A percentile compares a stretch with the other conserved stretches of the same genome.
Evolutionary conservation across 1,140 invertebrate genomes (phyloP).

Genomic region (Hycleus cichorii): DNA sequence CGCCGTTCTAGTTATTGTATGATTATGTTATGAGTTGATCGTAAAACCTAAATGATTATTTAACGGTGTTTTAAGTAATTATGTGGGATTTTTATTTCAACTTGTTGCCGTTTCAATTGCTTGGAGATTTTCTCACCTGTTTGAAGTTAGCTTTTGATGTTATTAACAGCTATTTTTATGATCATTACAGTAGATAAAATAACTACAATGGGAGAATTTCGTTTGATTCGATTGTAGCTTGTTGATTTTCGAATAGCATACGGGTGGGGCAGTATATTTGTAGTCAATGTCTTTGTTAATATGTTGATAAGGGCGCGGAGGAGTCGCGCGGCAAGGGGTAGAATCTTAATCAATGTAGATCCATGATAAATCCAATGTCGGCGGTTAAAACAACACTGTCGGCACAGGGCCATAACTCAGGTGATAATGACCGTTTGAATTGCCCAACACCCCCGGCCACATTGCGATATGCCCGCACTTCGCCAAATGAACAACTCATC

Average conservation of each 20-base stretch:
- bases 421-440: constrained; percentile 35
- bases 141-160: too few relatives aligned
- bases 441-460: constrained; percentile 29
- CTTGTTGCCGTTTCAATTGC: constrained; percentile 18
- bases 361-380: constrained; percentile 29
- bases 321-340: too few relatives aligned
- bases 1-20: constrained; percentile 24
- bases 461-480: constrained; percentile 35
- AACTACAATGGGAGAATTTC: too few relatives aligned
- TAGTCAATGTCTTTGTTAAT: too few relatives aligned
- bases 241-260: too few relatives aligned
- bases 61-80: constrained; percentile 34
- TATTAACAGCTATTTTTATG: too few relatives aligned
- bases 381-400: constrained; percentile 33
- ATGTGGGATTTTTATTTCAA: constrained; percentile 30
- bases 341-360: constrained; percentile 28
- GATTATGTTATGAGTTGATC: constrained; percentile 36
- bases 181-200: too few relatives aligned
- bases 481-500: constrained; percentile 36
- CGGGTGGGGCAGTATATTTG: too few relatives aligned
- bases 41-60: constrained; percentile 33
- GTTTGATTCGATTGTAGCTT: too few relatives aligned
- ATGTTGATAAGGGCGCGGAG: too few relatives aligned
- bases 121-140: too few relatives aligned
- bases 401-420: constrained; percentile 32